A percentile compares a stretch with the other conserved stretches of the same genome.
Evolutionary conservation across 2,113 vertebrate genomes (phyloP).

Genomic region (Mesitornis unicolor): DNA sequence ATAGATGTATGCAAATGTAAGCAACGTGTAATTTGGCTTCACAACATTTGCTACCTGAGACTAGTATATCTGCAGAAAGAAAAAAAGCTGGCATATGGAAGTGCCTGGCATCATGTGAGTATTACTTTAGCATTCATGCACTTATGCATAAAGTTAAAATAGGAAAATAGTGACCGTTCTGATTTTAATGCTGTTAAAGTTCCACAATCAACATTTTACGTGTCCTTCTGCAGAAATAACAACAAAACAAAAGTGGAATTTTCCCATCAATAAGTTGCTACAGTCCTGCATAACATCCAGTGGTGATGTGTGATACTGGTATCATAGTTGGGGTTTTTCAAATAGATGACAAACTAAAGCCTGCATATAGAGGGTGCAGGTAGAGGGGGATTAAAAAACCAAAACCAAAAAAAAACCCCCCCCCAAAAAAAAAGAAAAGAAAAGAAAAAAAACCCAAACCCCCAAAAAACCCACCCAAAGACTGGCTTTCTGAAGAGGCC

Average conservation of each 20-base stretch:
- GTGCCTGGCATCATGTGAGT: slow-evolving; percentile 20
- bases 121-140: slow-evolving; percentile 51
- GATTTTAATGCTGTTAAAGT: background rate
- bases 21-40: background rate
- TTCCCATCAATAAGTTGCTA: background rate
- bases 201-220: background rate
- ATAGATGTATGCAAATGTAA: background rate
- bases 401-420: too few species aligned
- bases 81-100: slow-evolving; percentile 43
- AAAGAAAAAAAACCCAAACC: too few species aligned
- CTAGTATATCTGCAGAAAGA: background rate
- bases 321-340: background rate
- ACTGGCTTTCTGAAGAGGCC: background rate
- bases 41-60: slow-evolving; percentile 15
- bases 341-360: background rate
- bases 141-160: slow-evolving; percentile 57
- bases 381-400: background rate
- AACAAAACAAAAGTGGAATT: background rate
- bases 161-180: slow-evolving; percentile 2
- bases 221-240: background rate
- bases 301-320: background rate
- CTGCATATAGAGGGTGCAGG: background rate
- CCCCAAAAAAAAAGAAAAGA: background rate
- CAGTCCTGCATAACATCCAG: background rate
- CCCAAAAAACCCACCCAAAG: background rate